Evolutionary conservation across 1,140 invertebrate species (phyloP).

Genomic region (Phthorimaea operculella): DNA sequence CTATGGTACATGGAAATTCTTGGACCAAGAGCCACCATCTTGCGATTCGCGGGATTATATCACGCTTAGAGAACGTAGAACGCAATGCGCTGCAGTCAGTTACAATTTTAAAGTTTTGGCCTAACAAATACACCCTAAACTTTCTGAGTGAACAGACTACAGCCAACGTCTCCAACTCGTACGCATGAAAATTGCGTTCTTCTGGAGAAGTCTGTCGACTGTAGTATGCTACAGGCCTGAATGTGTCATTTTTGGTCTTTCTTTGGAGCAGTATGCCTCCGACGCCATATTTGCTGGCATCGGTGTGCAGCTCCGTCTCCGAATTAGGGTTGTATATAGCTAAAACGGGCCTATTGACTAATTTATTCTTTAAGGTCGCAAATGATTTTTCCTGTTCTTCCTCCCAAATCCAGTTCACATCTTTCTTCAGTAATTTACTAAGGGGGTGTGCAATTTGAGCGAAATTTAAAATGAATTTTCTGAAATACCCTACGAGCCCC

Average conservation of each 20-base stretch:
- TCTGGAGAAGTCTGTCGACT: slow-evolving; percentile 32
- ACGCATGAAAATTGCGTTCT: slow-evolving; percentile 35
- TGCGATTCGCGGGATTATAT: slow-evolving; percentile 32
- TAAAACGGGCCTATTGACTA: slow-evolving; percentile 15
- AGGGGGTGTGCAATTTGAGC: slow-evolving; percentile 6
- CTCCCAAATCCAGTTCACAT: slow-evolving; percentile 2
- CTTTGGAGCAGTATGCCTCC: slow-evolving; percentile 26
- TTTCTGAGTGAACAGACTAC: slow-evolving; percentile 32
- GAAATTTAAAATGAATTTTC: slow-evolving; percentile 13
- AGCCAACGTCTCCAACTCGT: slow-evolving; percentile 44
- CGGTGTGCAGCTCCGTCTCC: slow-evolving; percentile 31
- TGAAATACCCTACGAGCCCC: slow-evolving; percentile 9
- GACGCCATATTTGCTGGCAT: slow-evolving; percentile 28
- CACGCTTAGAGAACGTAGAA: slow-evolving; percentile 28
- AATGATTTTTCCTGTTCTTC: slow-evolving; percentile 11
- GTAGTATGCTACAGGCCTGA: slow-evolving; percentile 39
- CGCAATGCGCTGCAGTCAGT: slow-evolving; percentile 48
- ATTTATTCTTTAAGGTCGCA: not conserved
- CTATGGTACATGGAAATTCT: not conserved
- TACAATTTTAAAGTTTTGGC: slow-evolving; percentile 45
- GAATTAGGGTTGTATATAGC: slow-evolving; percentile 12
- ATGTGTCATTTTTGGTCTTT: slow-evolving; percentile 12
- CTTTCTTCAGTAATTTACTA: slow-evolving; percentile 2
- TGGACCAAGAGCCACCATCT: slow-evolving; percentile 34
- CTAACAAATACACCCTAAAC: slow-evolving; percentile 43